A percentile compares a stretch with the other conserved stretches of the same genome.
Conservation (phyloP, 2,113 vertebrate genomes). For the Platichthys flesus region DNA sequence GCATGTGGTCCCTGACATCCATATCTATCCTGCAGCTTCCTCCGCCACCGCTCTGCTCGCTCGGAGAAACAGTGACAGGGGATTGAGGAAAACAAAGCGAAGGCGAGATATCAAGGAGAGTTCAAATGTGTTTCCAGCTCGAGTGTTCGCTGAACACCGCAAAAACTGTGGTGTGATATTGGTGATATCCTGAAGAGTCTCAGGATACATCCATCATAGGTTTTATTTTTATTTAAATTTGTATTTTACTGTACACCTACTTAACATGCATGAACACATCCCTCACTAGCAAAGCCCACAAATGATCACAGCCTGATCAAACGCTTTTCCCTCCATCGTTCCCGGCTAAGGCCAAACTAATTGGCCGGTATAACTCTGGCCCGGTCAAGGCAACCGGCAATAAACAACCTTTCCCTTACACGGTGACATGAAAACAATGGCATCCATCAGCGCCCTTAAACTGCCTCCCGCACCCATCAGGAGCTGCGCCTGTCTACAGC, state of each 20-base stretch:
- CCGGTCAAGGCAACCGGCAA: conserved; percentile 44
- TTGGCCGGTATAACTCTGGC: conserved; percentile 62
- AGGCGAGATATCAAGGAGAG: conserved; percentile 31
- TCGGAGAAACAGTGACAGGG: conserved; percentile 35
- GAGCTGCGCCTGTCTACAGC: conserved; percentile 30
- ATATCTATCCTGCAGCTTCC: conserved; percentile 52
- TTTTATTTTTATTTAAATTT: too few species aligned
- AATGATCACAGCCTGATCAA: conserved; percentile 36
- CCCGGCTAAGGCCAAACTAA: conserved; percentile 59
- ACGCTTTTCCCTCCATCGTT: conserved; percentile 19
- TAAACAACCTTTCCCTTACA: conserved; percentile 56
- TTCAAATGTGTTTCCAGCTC: conserved; percentile 27
- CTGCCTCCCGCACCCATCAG: conserved; percentile 54
- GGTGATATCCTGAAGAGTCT: too few species aligned
- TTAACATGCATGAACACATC: not conserved
- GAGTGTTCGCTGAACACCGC: too few species aligned
- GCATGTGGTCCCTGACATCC: conserved; percentile 62
- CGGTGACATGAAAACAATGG: conserved; percentile 61
- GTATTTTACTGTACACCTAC: conserved; percentile 7
- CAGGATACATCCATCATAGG: too few species aligned
- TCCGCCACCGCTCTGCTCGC: conserved; percentile 32
- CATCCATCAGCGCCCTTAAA: conserved; percentile 66
- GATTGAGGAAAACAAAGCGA: conserved; percentile 42
- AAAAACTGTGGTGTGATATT: too few species aligned
- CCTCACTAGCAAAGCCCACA: conserved; percentile 26